phyloP scores from a whole-genome alignment of 2,888 invertebrate species.

The Erannis defoliaria region DNA sequence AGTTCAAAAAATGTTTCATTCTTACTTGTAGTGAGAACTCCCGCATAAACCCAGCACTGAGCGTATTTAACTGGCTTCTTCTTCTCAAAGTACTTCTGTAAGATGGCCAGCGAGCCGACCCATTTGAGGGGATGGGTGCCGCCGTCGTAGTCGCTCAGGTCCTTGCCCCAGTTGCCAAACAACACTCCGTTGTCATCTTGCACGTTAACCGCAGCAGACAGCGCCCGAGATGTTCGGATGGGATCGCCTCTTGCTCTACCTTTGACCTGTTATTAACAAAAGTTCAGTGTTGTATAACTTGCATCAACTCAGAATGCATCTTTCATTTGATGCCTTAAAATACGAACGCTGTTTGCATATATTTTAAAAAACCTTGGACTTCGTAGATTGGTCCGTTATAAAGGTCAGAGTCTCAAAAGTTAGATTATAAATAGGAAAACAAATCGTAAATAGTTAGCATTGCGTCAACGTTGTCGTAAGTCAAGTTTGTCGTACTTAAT shows the following conservation, averaged over 20 bases:
- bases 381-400: background rate
- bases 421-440: background rate
- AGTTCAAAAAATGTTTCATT: background rate
- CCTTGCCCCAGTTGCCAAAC: constrained; percentile 95
- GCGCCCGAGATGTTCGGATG: constrained; percentile 90
- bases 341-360: background rate
- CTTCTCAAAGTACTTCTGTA: constrained; percentile 93
- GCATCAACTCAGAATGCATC: background rate
- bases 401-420: constrained; percentile 1
- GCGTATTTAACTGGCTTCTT: constrained; percentile 96
- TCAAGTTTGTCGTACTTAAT: background rate
- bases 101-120: constrained; percentile 94
- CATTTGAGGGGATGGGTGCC: constrained; percentile 96
- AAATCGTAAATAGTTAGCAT: background rate
- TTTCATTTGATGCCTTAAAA: background rate
- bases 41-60: constrained; percentile 98
- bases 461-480: background rate
- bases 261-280: constrained; percentile 66
- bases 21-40: constrained; percentile 93
- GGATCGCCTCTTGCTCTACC: constrained; percentile 91
- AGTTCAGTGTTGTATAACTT: constrained; percentile 1
- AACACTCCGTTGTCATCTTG: constrained; percentile 95
- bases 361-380: constrained; percentile 6
- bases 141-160: constrained; percentile 93
- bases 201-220: constrained; percentile 96